Evolutionary conservation across 1,140 invertebrate species (phyloP).

Genomic region (Drosophila littoralis): DNA sequence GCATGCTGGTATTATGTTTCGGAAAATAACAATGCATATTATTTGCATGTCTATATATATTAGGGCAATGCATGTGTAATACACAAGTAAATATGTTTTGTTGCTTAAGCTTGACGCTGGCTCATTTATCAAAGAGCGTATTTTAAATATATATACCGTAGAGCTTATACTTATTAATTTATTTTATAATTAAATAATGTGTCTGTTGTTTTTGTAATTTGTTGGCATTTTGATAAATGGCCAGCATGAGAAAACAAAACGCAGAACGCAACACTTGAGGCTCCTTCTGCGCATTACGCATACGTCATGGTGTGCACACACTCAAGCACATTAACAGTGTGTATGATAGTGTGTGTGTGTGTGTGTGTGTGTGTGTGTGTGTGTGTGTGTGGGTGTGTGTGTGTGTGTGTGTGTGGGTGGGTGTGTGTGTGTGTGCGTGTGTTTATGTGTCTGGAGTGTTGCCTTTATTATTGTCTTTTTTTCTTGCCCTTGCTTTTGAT

Average conservation of each 20-base stretch:
- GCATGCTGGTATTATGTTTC: neutral
- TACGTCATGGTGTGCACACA: constrained; percentile 41
- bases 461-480: constrained; percentile 20
- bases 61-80: too few species aligned
- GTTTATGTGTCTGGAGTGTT: constrained; percentile 19
- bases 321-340: neutral
- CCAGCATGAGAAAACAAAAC: constrained; percentile 18
- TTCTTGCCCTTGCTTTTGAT: constrained; percentile 40
- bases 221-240: constrained; percentile 59
- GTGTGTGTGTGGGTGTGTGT: neutral
- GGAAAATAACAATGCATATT: neutral
- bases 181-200: constrained; percentile 55
- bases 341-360: constrained; percentile 1
- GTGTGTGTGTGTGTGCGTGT: neutral
- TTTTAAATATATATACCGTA: neutral
- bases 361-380: constrained; percentile 2
- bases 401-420: neutral
- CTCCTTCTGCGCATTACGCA: constrained; percentile 50
- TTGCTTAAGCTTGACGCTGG: neutral
- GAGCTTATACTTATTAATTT: constrained; percentile 32
- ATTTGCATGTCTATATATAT: too few species aligned
- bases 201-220: constrained; percentile 22
- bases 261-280: neutral
- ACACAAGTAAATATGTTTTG: neutral
- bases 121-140: constrained; percentile 36